A percentile compares a stretch with the other conserved stretches of the same genome.
These are phyloP conservation scores for Clarias laeviceps DNA, from an alignment of 2,797 vertebrate genomes.

Conservation along the genomic window DNA sequence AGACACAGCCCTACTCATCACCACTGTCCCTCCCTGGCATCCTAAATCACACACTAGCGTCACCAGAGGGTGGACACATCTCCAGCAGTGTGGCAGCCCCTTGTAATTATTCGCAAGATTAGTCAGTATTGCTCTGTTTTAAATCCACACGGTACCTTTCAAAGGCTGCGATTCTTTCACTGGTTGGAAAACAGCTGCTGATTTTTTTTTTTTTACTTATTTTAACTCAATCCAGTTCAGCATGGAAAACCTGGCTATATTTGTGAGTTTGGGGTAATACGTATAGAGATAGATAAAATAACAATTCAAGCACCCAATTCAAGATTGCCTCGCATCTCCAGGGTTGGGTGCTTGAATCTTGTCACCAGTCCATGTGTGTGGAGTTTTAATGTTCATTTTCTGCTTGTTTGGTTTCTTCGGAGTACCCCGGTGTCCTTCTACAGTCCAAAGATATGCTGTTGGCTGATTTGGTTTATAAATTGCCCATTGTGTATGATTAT, in stretches of 20 bases:
- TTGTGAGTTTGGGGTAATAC: not conserved
- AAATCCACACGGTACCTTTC: not conserved
- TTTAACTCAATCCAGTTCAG: not conserved
- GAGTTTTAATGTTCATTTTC: too few relatives aligned
- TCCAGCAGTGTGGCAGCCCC: slow-evolving; percentile 23
- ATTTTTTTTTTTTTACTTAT: not conserved
- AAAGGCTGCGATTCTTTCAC: not conserved
- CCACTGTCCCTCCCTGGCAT: slow-evolving; percentile 38
- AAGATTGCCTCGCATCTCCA: too few relatives aligned
- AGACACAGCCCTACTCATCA: slow-evolving; percentile 30
- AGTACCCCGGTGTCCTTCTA: too few relatives aligned
- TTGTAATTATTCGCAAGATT: slow-evolving; percentile 38
- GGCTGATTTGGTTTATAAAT: too few relatives aligned
- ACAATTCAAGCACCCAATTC: too few relatives aligned
- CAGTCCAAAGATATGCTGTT: too few relatives aligned
- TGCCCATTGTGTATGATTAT: too few relatives aligned
- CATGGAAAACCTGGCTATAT: not conserved
- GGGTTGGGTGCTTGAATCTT: too few relatives aligned
- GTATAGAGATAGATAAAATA: not conserved
- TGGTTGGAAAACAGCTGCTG: slow-evolving; percentile 21
- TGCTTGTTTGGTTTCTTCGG: too few relatives aligned
- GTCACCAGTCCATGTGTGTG: too few relatives aligned
- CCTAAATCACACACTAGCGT: slow-evolving; percentile 50
- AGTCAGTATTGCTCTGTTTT: slow-evolving; percentile 7
- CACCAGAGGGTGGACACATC: slow-evolving; percentile 29